Percentiles rank a stretch among this genome's conserved stretches.
phyloP scores from a whole-genome alignment of 2,888 invertebrate species.

The Andrena trimmerana region DNA sequence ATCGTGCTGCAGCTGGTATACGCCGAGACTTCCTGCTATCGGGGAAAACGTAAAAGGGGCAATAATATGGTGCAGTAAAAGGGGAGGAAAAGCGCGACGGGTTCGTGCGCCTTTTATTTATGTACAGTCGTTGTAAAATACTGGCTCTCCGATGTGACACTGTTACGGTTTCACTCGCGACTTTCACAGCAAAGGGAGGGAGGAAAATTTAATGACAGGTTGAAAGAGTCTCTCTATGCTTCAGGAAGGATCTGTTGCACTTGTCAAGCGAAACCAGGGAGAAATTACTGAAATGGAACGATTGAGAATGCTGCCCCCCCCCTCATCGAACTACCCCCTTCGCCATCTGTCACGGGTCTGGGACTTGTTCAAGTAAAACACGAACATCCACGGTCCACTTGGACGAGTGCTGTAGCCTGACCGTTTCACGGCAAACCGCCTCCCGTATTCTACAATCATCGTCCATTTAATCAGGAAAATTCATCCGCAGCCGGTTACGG shows the following conservation, averaged over 20 bases:
- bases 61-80: conserved; percentile 56
- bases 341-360: no score
- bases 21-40: conserved; percentile 16
- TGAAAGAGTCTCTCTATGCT: not conserved
- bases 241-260: not conserved
- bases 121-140: conserved; percentile 31
- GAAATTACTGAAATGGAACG: conserved; percentile 24
- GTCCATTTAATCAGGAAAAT: conserved; percentile 8
- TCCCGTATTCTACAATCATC: conserved; percentile 1
- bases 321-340: not conserved
- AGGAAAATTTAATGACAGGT: conserved; percentile 21
- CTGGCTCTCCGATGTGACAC: conserved; percentile 8
- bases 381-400: no score
- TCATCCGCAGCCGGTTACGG: conserved; percentile 3
- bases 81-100: conserved; percentile 21
- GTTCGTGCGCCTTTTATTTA: conserved; percentile 41
- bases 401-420: no score
- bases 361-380: no score
- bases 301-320: conserved; percentile 5
- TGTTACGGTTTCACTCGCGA: conserved; percentile 1
- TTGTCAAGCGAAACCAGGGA: not conserved
- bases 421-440: no score
- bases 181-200: not conserved
- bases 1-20: conserved; percentile 26
- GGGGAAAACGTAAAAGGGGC: conserved; percentile 53